Evolutionary conservation across 1,140 invertebrate species (phyloP), one percentile per base, ranked within the genome.

Genomic region (Scaptodrosophila lebanonensis): DNA sequence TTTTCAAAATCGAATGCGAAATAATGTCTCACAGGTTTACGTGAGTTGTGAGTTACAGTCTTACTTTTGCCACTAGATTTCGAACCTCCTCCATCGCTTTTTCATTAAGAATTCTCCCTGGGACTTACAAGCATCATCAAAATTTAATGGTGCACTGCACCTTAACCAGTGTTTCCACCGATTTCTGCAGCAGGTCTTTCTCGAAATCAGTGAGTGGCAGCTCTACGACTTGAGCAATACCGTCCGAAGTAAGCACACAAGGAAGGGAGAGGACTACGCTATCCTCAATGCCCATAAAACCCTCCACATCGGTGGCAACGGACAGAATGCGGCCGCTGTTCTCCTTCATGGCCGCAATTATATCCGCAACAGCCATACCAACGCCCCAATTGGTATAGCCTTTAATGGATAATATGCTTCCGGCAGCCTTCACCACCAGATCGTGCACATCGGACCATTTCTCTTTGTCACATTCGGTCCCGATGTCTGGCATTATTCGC

Each of bases 381-480:
- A 97, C 95, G 9, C 94, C 95, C 94, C 95, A 96, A 15, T 93
- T 95, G 1, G 95, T 97, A 87, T 96, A 96, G 95, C 87, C 96
- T 97, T 60, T 96, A 88, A 84, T 92, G 93, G 86, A 97, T 96
- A n/a, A 96, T 92, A 87, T 96, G 92, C 85, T 96, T n/a, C n/a
- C 95, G 6, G 95, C 95, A 65, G 94, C 95, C 60, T 93, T 88
- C 2, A 97, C 92, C 1, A 97, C 95, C 67, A 94, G 89, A 42
- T 91, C 90, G 76, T 95, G 94, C 9, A 96, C 84, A 17, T 93
- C 89, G 43, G 90, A 87, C 93, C 94, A 97, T 35, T 94, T 90
- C 84, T 97, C 95, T 6, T 89, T 86, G 82, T 97, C 95, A 6
- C 90, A 88, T 0, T 90, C 88, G 0, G 91, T 91, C 35, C 95